Base-by-base conservation (phyloP, 2,888 invertebrate species). In the Hemaris fuciformis region DNA sequence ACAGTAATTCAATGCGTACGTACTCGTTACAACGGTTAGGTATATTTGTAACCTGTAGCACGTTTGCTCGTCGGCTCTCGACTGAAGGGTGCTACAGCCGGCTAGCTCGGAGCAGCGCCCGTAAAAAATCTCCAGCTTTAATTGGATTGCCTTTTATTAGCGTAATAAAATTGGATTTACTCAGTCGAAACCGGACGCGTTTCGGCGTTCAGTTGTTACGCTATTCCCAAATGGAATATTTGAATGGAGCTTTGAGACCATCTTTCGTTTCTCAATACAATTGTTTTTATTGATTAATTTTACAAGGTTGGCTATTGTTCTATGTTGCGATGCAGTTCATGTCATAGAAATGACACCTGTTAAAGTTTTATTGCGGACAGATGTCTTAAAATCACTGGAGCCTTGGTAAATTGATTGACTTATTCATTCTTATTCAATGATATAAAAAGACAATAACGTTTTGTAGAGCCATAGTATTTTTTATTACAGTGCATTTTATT, bases 141-240 rank as follows among this genome's bases (percentile, higher is more conserved):
- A 91, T 91, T 91, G 91, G 88, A 88, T 86, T 84, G 88, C 84
- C 82, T 88, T 91, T 91, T 91, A 89, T 89, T 89, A 88, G 87
- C 84, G 86, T 87, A 84, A 88, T 89, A 89, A 89, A 90, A 89
- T 89, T 84, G 87, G 85, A 87, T 88, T 88, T 84, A 85, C 83
- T 82, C 81, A 79, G 76, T 77, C 69, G 78, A 76, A 76, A 77
- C 80, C 73, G 81, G 82, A 77, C 77, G 82, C 76, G 70, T 80
- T 81, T 75, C 76, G 72, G 68, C 74, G 75, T 73, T 70, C 72
- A 73, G 75, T 84, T 84, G 83, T 85, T 83, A 78, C 72, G 76
- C 70, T 82, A 81, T 80, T 77, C 80, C 77, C 78, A 71, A 78
- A 79, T 76, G 77, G 73, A 74, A 79, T 75, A 80, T 77, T 77